Conservation (phyloP, 2,797 vertebrate species). For the Gambusia yucatana region DNA sequence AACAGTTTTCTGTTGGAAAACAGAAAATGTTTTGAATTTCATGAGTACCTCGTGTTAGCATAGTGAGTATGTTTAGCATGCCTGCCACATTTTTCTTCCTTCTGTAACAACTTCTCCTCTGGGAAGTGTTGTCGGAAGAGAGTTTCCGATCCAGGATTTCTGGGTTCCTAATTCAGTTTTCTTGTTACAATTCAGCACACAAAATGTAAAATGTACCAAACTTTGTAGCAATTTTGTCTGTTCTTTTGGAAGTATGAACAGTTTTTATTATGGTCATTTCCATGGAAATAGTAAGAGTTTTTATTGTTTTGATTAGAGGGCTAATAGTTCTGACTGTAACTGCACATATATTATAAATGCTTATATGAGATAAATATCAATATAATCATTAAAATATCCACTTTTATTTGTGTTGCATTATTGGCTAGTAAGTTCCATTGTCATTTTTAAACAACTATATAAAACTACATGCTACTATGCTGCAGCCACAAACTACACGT, state of each 20-base stretch:
- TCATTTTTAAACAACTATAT: neutral
- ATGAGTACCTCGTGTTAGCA: neutral
- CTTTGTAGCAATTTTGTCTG: neutral
- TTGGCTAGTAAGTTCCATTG: neutral
- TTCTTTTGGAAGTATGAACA: neutral
- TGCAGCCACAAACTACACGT: neutral
- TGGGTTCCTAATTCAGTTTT: neutral
- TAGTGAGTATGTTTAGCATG: neutral
- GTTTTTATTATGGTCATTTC: neutral
- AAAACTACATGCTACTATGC: neutral
- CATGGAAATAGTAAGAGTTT: neutral
- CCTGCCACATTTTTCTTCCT: neutral
- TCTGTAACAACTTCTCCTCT: neutral
- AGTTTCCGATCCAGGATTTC: neutral
- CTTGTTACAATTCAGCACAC: neutral
- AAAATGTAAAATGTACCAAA: neutral
- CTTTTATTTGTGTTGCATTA: neutral
- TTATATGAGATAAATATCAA: neutral
- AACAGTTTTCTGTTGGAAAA: neutral
- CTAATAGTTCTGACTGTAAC: neutral
- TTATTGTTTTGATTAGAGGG: neutral
- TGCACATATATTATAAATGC: neutral
- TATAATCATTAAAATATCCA: neutral
- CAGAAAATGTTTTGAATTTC: neutral
- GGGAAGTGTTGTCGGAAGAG: neutral